These are phyloP conservation scores for Epizoanthus rinbou DNA, from an alignment of 92 coral and sea anemone genomes.

Conservation along the genomic window DNA sequence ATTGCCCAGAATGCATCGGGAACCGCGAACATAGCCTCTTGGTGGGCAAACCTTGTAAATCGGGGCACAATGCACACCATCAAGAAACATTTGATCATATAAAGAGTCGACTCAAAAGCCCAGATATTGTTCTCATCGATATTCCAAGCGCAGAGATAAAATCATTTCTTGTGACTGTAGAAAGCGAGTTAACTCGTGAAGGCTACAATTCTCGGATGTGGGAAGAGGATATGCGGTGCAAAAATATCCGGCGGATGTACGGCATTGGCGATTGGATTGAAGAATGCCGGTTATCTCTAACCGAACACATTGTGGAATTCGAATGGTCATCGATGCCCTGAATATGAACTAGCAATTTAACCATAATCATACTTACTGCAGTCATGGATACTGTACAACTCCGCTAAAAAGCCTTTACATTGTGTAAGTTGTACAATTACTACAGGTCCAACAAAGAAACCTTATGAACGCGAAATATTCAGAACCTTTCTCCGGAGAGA, in stretches of 20 bases:
- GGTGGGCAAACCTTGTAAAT: constrained; percentile 53
- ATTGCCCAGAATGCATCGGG: constrained; percentile 73
- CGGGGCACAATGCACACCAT: constrained; percentile 56
- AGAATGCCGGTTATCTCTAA: constrained; percentile 75
- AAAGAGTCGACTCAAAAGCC: constrained; percentile 63
- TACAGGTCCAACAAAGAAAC: too few relatives aligned
- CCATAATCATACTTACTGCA: too few relatives aligned
- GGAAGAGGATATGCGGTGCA: constrained; percentile 74
- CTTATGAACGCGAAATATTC: too few relatives aligned
- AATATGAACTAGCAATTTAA: too few relatives aligned
- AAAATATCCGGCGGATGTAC: constrained; percentile 66
- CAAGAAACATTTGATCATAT: constrained; percentile 78
- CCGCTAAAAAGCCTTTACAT: too few relatives aligned
- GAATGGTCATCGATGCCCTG: constrained; percentile 58
- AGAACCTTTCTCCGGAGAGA: too few relatives aligned
- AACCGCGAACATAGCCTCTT: constrained; percentile 80
- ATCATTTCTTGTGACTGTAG: constrained; percentile 64
- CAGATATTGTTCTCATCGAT: constrained; percentile 70
- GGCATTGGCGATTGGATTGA: constrained; percentile 82
- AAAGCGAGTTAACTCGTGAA: constrained; percentile 72
- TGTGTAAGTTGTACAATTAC: too few relatives aligned
- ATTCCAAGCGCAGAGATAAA: constrained; percentile 63
- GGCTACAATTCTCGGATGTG: constrained; percentile 75
- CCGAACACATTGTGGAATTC: constrained; percentile 84
- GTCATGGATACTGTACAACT: too few relatives aligned